phyloP scores from a whole-genome alignment of 2,797 vertebrate species.

The Nyctalus aviator region DNA sequence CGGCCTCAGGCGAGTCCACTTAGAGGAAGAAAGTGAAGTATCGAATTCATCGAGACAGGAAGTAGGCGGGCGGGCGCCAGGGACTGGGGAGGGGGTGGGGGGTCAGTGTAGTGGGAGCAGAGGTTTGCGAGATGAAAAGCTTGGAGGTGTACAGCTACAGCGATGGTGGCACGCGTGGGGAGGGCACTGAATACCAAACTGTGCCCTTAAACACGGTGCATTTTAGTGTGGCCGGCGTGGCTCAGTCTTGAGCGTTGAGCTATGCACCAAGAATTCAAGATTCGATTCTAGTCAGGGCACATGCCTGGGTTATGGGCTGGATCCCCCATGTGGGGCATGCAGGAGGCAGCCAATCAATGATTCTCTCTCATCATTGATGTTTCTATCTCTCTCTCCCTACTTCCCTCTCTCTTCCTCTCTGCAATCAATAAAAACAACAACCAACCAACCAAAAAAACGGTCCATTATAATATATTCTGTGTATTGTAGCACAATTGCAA shows the following conservation, averaged over 20 bases:
- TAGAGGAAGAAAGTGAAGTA: fast-evolving
- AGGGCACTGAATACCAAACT: fast-evolving
- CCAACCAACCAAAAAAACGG: too few relatives aligned
- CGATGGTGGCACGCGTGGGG: fast-evolving
- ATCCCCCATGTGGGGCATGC: too few relatives aligned
- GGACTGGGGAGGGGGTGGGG: background rate
- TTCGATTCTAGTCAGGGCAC: too few relatives aligned
- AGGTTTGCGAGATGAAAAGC: fast-evolving
- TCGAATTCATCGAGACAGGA: background rate
- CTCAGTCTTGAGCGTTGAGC: too few relatives aligned
- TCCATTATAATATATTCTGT: background rate
- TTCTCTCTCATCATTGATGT: too few relatives aligned
- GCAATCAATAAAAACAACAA: too few relatives aligned
- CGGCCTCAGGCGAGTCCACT: fast-evolving
- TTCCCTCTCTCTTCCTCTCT: too few relatives aligned
- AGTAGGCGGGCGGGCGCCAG: background rate
- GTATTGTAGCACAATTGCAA: background rate
- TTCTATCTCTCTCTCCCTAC: too few relatives aligned
- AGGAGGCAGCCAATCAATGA: too few relatives aligned
- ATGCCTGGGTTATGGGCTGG: too few relatives aligned
- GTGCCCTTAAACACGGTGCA: fast-evolving
- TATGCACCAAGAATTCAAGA: too few relatives aligned
- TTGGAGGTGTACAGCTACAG: fast-evolving
- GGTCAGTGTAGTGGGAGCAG: fast-evolving
- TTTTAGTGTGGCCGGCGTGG: too few relatives aligned